Conservation (phyloP, 2,888 invertebrate species). For the Sacculina carcini region DNA sequence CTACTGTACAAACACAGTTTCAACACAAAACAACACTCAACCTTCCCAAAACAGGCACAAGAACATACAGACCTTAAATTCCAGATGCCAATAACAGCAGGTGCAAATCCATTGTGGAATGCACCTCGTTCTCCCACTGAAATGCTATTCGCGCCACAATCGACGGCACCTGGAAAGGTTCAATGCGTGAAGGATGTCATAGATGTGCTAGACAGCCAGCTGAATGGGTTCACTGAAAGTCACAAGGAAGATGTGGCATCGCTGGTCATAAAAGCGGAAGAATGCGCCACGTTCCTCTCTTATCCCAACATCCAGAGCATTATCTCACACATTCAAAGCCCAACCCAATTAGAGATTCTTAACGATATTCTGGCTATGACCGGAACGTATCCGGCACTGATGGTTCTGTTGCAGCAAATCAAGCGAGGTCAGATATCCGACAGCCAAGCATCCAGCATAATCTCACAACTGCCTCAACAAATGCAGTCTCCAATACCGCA, state of each 20-base stretch:
- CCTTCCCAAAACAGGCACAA: too few relatives aligned
- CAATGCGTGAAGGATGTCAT: constrained; percentile 10
- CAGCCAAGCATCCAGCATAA: constrained; percentile 15
- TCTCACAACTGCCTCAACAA: constrained; percentile 17
- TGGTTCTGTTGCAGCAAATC: constrained; percentile 18
- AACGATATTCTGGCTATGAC: constrained; percentile 13
- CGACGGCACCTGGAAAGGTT: too few relatives aligned
- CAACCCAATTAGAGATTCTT: constrained; percentile 11
- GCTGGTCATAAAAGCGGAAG: constrained; percentile 12
- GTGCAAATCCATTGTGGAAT: too few relatives aligned
- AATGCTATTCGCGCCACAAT: too few relatives aligned
- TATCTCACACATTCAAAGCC: constrained; percentile 12
- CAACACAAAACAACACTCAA: too few relatives aligned
- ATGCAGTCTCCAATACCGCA: constrained; percentile 18
- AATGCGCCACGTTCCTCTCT: constrained; percentile 14
- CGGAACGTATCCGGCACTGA: constrained; percentile 19
- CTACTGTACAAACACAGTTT: too few relatives aligned
- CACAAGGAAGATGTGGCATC: constrained; percentile 13
- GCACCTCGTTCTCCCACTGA: too few relatives aligned
- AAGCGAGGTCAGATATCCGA: constrained; percentile 11
- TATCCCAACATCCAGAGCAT: constrained; percentile 15
- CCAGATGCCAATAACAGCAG: too few relatives aligned
- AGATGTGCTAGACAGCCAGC: constrained; percentile 11
- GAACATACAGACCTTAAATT: too few relatives aligned
- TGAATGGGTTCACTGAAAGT: constrained; percentile 10